A percentile compares a stretch with the other conserved stretches of the same genome.
phyloP scores from a whole-genome alignment of 2,888 invertebrate genomes.

The Mermis nigrescens region DNA sequence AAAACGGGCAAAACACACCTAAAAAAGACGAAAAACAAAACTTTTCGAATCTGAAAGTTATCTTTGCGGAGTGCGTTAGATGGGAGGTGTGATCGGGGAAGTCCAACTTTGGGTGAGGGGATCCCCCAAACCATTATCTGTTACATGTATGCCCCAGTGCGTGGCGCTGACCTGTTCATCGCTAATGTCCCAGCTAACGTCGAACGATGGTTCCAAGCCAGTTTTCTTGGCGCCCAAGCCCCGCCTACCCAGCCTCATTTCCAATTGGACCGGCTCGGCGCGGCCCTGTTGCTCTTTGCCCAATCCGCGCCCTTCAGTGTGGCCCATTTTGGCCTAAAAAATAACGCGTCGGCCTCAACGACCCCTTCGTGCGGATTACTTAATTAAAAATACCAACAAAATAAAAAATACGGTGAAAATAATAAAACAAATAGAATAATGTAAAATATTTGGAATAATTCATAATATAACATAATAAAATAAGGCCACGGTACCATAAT shows the following conservation, averaged over 20 bases:
- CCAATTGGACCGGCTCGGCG: conserved; percentile 55
- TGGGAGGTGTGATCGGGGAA: too few species aligned
- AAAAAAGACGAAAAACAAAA: too few species aligned
- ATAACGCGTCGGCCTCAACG: neutral
- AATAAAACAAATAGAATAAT: too few species aligned
- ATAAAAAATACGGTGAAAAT: too few species aligned
- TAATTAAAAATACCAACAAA: too few species aligned
- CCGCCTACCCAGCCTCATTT: conserved; percentile 57
- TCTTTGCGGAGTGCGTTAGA: neutral
- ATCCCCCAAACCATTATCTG: conserved; percentile 11
- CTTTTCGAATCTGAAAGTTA: neutral
- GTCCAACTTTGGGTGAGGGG: too few species aligned
- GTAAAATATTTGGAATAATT: too few species aligned
- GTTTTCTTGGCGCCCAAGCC: conserved; percentile 55
- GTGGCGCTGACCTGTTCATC: conserved; percentile 34
- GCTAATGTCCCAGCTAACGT: conserved; percentile 46
- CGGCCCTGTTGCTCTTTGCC: conserved; percentile 66
- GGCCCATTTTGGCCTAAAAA: conserved; percentile 50
- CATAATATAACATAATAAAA: too few species aligned
- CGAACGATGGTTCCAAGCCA: conserved; percentile 43
- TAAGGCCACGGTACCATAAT: too few species aligned
- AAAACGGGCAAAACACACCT: too few species aligned
- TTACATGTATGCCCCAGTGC: too few species aligned
- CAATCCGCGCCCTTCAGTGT: conserved; percentile 56
- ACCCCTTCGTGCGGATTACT: neutral